A percentile compares a stretch with the other conserved stretches of the same genome.
phyloP scores from a whole-genome alignment of 2,113 vertebrate species.

The Pteronura brasiliensis region DNA sequence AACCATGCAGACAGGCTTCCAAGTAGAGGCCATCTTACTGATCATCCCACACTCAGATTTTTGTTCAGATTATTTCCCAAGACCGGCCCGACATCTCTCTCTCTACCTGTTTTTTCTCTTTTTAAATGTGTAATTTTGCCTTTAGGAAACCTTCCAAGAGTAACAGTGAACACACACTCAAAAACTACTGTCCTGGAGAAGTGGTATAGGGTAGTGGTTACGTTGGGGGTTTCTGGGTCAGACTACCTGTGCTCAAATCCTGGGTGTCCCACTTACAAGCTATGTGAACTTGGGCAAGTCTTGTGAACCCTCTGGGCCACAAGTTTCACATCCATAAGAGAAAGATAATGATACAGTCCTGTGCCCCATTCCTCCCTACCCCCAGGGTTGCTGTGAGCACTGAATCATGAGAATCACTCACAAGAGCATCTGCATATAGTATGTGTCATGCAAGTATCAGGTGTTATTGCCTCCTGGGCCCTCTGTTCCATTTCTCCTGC shows the following conservation, averaged over 20 bases:
- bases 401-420: background rate
- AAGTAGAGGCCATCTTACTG: background rate
- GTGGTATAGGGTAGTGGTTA: background rate
- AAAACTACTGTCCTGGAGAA: background rate
- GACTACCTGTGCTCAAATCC: background rate
- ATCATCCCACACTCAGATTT: background rate
- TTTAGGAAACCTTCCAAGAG: background rate
- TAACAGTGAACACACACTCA: background rate
- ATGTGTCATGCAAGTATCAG: too few species aligned
- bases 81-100: background rate
- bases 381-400: background rate
- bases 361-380: too few species aligned
- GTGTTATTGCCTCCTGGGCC: too few species aligned
- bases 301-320: background rate
- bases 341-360: background rate
- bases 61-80: background rate
- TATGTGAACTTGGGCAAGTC: background rate
- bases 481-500: background rate
- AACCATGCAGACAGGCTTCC: background rate
- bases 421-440: rapidly evolving
- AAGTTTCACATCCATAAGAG: background rate
- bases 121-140: background rate
- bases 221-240: background rate
- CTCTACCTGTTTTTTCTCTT: background rate
- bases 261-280: background rate